Evolutionary conservation across 2,113 vertebrate species (phyloP).

Genomic region (Microcebus tavaratra): DNA sequence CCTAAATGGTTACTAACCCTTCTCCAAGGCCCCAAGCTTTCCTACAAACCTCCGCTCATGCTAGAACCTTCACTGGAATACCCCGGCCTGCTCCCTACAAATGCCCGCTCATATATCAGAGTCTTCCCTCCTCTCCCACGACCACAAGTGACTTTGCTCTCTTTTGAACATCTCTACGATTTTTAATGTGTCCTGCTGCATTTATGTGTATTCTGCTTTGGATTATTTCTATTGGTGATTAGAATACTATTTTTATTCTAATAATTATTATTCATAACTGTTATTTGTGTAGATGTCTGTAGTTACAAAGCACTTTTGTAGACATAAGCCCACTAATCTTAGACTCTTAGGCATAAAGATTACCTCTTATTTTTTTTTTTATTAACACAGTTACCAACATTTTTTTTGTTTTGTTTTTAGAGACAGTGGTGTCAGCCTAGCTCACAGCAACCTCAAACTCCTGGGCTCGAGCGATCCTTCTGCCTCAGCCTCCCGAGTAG

Average conservation of each 20-base stretch:
- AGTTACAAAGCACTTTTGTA: constrained; percentile 3
- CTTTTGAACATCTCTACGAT: background rate
- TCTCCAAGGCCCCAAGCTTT: background rate
- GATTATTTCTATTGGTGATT: background rate
- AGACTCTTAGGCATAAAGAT: background rate
- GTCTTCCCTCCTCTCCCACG: background rate
- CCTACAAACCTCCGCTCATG: background rate
- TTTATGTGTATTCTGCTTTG: background rate
- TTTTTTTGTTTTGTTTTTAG: too few relatives aligned
- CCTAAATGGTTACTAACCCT: background rate
- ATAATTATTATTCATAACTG: background rate
- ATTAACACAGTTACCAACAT: too few relatives aligned
- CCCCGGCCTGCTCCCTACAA: background rate
- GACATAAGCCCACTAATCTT: background rate
- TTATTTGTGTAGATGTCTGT: background rate
- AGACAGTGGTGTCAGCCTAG: too few relatives aligned
- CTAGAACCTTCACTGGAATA: background rate
- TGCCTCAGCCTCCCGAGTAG: too few relatives aligned
- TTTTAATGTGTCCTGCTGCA: background rate
- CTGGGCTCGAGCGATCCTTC: too few relatives aligned
- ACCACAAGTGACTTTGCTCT: background rate
- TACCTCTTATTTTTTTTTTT: background rate
- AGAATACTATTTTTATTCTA: background rate
- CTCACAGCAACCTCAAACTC: too few relatives aligned
- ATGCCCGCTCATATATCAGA: background rate